These are phyloP conservation scores for Philaenus spumarius DNA, from an alignment of 1,140 invertebrate genomes.

Conservation along the genomic window DNA sequence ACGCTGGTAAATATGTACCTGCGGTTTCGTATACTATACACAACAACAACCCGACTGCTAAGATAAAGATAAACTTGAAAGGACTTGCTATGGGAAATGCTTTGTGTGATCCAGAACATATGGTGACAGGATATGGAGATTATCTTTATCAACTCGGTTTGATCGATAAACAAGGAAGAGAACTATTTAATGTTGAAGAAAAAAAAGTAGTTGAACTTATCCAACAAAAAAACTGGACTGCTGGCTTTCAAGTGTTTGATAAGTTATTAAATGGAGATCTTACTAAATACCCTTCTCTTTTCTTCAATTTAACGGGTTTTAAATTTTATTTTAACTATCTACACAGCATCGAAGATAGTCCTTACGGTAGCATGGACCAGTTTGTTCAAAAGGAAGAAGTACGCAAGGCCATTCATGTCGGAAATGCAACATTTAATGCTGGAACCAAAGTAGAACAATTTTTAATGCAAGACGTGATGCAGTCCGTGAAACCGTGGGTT, in stretches of 20 bases:
- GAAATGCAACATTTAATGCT: slow-evolving; percentile 53
- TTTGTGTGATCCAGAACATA: slow-evolving; percentile 69
- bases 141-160: slow-evolving; percentile 73
- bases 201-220: neutral
- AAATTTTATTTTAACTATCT: slow-evolving; percentile 77
- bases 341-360: slow-evolving; percentile 28
- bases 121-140: slow-evolving; percentile 65
- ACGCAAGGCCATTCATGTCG: slow-evolving; percentile 62
- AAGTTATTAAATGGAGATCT: slow-evolving; percentile 10
- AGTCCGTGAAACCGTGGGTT: slow-evolving; percentile 70
- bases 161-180: slow-evolving; percentile 19
- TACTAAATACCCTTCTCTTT: slow-evolving; percentile 36
- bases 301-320: slow-evolving; percentile 72
- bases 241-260: slow-evolving; percentile 2
- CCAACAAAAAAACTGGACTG: neutral
- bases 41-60: slow-evolving; percentile 51
- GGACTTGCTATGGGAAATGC: slow-evolving; percentile 81
- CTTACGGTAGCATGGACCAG: slow-evolving; percentile 48
- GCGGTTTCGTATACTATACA: slow-evolving; percentile 70
- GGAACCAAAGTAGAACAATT: slow-evolving; percentile 53
- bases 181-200: slow-evolving; percentile 19
- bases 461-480: slow-evolving; percentile 72
- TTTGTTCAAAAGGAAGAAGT: slow-evolving; percentile 18
- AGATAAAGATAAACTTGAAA: slow-evolving; percentile 49
- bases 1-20: slow-evolving; percentile 78